phyloP scores from a whole-genome alignment of 2,113 vertebrate genomes.

The Hepsetus odoe region DNA sequence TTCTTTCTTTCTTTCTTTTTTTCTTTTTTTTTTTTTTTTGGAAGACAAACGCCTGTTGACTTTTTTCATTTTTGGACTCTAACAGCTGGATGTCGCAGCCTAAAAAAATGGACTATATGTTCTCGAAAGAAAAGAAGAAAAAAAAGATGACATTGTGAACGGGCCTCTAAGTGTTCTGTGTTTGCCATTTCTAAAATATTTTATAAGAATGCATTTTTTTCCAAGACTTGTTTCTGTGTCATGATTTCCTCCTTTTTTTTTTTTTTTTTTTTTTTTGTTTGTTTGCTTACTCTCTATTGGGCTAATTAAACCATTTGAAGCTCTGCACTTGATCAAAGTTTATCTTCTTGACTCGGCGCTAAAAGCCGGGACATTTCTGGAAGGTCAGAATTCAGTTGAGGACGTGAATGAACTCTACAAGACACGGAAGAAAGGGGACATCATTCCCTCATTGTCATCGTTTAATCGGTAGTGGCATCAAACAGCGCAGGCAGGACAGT shows the following conservation, averaged over 20 bases:
- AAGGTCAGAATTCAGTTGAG: slow-evolving; percentile 71
- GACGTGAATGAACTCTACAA: slow-evolving; percentile 78
- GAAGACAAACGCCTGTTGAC: slow-evolving; percentile 55
- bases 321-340: slow-evolving; percentile 68
- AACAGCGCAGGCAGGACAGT: slow-evolving; percentile 72
- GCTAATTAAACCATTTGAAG: slow-evolving; percentile 67
- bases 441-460: slow-evolving; percentile 70
- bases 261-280: neutral
- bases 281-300: slow-evolving; percentile 19
- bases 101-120: slow-evolving; percentile 25
- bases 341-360: slow-evolving; percentile 58
- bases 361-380: slow-evolving; percentile 57
- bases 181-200: slow-evolving; percentile 66
- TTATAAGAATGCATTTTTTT: slow-evolving; percentile 71
- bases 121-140: slow-evolving; percentile 5
- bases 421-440: slow-evolving; percentile 72
- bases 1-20: slow-evolving; percentile 49
- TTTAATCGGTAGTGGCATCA: slow-evolving; percentile 81
- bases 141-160: slow-evolving; percentile 27
- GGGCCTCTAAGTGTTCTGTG: slow-evolving; percentile 61
- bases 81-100: slow-evolving; percentile 48
- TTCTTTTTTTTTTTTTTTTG: slow-evolving; percentile 60
- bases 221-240: slow-evolving; percentile 62
- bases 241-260: slow-evolving; percentile 50
- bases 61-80: slow-evolving; percentile 51